phyloP scores from a whole-genome alignment of 2,888 invertebrate genomes.

The Busseola fusca region DNA sequence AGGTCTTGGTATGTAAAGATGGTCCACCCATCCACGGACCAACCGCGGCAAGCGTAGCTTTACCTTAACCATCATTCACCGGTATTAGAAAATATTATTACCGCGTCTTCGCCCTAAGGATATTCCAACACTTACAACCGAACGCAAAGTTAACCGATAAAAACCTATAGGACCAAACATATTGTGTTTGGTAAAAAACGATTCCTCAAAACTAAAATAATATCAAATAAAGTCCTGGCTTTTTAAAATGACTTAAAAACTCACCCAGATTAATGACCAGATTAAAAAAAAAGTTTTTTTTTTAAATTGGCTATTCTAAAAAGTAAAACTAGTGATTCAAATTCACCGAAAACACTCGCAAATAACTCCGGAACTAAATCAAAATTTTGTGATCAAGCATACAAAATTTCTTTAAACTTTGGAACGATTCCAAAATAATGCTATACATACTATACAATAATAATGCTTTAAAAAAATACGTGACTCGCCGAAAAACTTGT shows the following conservation, averaged over 20 bases:
- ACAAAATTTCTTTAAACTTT: conserved; percentile 10
- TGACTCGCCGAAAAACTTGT: conserved; percentile 11
- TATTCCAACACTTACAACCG: background rate
- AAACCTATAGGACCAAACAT: background rate
- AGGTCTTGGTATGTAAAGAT: too few relatives aligned
- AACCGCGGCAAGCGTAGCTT: too few relatives aligned
- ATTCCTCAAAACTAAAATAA: background rate
- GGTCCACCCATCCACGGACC: too few relatives aligned
- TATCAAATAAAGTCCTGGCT: rapidly evolving
- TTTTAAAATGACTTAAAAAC: background rate
- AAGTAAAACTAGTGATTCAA: conserved; percentile 6
- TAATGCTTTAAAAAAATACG: conserved; percentile 15
- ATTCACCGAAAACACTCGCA: conserved; percentile 10
- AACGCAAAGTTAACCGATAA: background rate
- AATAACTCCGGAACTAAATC: conserved; percentile 2
- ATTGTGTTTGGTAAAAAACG: background rate
- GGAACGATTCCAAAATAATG: conserved; percentile 31
- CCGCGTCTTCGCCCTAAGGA: background rate
- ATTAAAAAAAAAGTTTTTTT: too few relatives aligned
- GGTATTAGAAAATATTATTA: background rate
- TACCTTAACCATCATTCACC: too few relatives aligned
- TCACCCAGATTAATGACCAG: too few relatives aligned
- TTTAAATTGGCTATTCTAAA: background rate
- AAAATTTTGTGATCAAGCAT: conserved; percentile 4
- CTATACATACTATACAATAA: too few relatives aligned